These are phyloP conservation scores for Phorcus lineatus DNA, from an alignment of 2,888 invertebrate species.

Conservation along the genomic window DNA sequence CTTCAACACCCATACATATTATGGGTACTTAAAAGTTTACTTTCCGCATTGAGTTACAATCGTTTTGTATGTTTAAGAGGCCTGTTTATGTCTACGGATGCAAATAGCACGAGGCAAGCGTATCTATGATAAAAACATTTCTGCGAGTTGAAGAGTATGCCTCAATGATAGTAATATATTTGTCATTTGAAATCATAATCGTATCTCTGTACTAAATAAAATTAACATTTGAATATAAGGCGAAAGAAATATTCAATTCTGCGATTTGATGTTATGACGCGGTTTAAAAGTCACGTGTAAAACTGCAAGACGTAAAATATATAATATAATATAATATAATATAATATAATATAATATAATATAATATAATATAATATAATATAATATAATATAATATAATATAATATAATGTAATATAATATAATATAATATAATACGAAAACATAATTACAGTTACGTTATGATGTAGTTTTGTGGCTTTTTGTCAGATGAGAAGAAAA, in stretches of 20 bases:
- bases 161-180: no score
- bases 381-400: slow-evolving; percentile 2
- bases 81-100: not conserved
- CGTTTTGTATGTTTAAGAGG: not conserved
- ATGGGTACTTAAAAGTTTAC: not conserved
- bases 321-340: not conserved
- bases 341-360: slow-evolving; percentile 2
- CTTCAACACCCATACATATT: slow-evolving; percentile 1
- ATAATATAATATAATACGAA: not conserved
- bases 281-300: no score
- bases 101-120: not conserved
- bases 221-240: no score
- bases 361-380: slow-evolving; percentile 2
- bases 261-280: no score
- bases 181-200: no score
- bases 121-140: not conserved
- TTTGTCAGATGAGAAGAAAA: no score
- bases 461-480: no score
- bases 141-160: no score
- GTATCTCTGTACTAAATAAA: no score
- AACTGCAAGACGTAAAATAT: no score
- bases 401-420: not conserved
- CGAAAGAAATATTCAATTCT: no score
- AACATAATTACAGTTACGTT: not conserved
- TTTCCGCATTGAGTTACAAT: not conserved